Evolutionary conservation across 2,113 vertebrate genomes (phyloP), one percentile per base, ranked within the genome.

Genomic region (Centropus unirufus): DNA sequence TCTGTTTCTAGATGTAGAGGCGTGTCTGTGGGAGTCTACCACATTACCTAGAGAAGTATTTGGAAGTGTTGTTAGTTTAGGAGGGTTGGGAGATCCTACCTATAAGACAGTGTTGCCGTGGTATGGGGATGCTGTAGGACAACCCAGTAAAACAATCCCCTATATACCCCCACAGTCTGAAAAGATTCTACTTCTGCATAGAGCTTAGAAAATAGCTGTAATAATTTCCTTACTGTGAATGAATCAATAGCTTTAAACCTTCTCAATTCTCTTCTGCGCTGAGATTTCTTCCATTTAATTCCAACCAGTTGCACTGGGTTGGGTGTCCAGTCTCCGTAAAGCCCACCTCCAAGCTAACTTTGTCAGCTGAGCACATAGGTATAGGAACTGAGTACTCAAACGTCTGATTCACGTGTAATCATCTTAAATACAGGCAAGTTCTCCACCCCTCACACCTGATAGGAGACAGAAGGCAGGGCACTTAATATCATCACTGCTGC

Each of bases 231-330:
- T 59, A 8, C 42, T 20, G 40, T 36, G n/a, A 44, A 49, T 36
- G 15, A 81, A 46, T 74, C 44, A 16, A 34, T 34, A 17, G 30
- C 34, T 67, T 72, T 27, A 52, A 90, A 57, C 6, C 3, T 57
- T 84, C 78, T 42, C 11, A 5, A 21, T 46, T 75, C 44, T 1
- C 0, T 58, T 76, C 40, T 40, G 29, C 63, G 46, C 8, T 75
- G 36, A 83, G 36, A 42, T 80, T 82, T 89, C 32, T 92, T 44
- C 32, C 22, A 8, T 63, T 63, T 83, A 55, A 4, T 49, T 76
- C 58, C 0, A 2, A 58, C 19, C 11, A 12, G 12, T 46, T 36
- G 36, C 2, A 0, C 62, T 46, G 22, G 34, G 61, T n/a, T 70
- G 3, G 2, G 17, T 70, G 54, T 69, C 39, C 36, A 22, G 27